Conservation (phyloP, 2,888 invertebrate species). For the Epistrophella euchroma region DNA sequence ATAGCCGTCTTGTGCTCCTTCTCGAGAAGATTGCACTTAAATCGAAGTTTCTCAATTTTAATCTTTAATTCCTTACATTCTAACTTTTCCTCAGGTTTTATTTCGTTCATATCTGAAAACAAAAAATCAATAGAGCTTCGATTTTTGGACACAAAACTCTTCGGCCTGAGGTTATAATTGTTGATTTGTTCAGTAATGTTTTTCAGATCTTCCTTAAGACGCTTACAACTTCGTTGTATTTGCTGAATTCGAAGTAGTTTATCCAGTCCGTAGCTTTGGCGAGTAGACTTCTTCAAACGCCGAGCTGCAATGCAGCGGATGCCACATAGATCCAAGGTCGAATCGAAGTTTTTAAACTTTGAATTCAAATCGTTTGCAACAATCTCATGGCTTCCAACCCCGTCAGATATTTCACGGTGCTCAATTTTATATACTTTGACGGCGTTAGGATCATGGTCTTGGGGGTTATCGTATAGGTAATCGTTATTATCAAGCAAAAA, state of each 20-base stretch:
- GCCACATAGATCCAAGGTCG: slow-evolving; percentile 78
- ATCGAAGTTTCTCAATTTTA: slow-evolving; percentile 85
- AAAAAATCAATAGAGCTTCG: slow-evolving; percentile 77
- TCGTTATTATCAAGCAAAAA: slow-evolving; percentile 58
- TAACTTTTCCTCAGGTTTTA: slow-evolving; percentile 79
- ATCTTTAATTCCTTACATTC: slow-evolving; percentile 79
- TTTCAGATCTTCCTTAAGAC: slow-evolving; percentile 87
- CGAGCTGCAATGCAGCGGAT: slow-evolving; percentile 81
- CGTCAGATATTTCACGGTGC: slow-evolving; percentile 31
- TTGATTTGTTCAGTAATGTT: slow-evolving; percentile 85
- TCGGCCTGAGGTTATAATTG: slow-evolving; percentile 83
- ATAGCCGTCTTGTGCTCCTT: slow-evolving; percentile 40
- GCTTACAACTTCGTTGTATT: slow-evolving; percentile 89
- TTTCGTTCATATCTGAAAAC: slow-evolving; percentile 78
- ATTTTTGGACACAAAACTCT: slow-evolving; percentile 78
- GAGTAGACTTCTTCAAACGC: slow-evolving; percentile 87
- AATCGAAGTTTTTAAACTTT: slow-evolving; percentile 36
- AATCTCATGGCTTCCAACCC: slow-evolving; percentile 13
- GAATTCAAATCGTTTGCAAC: slow-evolving; percentile 31
- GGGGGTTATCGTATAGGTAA: slow-evolving; percentile 41
- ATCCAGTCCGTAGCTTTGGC: slow-evolving; percentile 89
- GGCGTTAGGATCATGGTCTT: slow-evolving; percentile 52
- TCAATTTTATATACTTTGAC: slow-evolving; percentile 52
- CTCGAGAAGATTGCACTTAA: slow-evolving; percentile 65
- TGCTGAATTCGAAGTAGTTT: slow-evolving; percentile 89